Conservation (phyloP, 2,888 invertebrate species). For the Zele albiditarsus region DNA sequence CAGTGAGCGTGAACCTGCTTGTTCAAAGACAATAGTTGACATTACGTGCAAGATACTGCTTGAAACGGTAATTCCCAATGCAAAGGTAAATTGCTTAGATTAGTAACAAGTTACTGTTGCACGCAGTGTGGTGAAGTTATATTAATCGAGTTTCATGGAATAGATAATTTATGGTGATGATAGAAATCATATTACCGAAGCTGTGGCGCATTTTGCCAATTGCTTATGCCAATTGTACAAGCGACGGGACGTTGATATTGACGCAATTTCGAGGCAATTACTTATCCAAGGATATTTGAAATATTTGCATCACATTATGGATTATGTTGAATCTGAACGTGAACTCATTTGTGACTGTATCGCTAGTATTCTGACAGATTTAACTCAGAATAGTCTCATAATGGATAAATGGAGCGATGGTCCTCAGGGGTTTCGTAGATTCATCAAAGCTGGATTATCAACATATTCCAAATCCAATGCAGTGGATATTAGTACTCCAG, state of each 20-base stretch:
- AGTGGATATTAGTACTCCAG: conserved; percentile 34
- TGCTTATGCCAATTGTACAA: conserved; percentile 53
- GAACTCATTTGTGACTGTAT: neutral
- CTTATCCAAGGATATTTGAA: conserved; percentile 55
- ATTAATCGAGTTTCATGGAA: neutral
- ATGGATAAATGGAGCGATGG: conserved; percentile 38
- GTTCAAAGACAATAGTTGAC: neutral
- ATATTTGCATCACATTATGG: conserved; percentile 46
- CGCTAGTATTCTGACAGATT: neutral
- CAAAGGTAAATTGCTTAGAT: neutral
- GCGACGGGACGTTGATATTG: conserved; percentile 6
- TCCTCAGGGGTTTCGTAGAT: conserved; percentile 43
- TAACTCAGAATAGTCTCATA: conserved; percentile 39
- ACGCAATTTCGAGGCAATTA: conserved; percentile 14
- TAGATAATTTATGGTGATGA: neutral
- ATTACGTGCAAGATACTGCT: neutral
- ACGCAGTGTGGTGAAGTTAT: neutral
- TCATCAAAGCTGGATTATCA: conserved; percentile 48
- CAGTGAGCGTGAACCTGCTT: neutral
- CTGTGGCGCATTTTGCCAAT: conserved; percentile 44
- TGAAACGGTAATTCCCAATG: conserved; percentile 10
- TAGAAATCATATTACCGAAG: neutral
- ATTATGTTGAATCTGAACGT: neutral
- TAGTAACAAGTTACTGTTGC: neutral
- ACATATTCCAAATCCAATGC: conserved; percentile 42